Evolutionary conservation across 2,797 vertebrate species (phyloP).

Genomic region (Hemitrygon akajei): DNA sequence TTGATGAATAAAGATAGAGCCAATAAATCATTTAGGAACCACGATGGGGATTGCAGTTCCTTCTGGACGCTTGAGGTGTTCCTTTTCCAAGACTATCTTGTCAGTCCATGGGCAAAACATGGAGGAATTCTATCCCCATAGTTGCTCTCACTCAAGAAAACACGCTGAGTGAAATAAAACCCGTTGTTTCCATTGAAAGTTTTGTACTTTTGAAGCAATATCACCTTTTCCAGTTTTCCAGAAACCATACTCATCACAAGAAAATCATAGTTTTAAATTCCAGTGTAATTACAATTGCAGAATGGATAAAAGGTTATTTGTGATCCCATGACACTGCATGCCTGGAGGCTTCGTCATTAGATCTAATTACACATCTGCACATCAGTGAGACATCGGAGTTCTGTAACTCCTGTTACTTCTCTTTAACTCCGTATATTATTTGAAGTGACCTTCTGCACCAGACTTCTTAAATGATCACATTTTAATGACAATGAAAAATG

Average conservation of each 20-base stretch:
- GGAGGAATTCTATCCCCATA: not conserved
- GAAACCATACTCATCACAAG: not conserved
- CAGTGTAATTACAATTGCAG: not conserved
- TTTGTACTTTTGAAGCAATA: not conserved
- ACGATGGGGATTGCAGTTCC: not conserved
- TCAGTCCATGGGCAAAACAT: not conserved
- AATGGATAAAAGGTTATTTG: not conserved
- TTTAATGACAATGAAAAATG: not conserved
- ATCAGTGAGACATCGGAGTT: not conserved
- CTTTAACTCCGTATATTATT: not conserved
- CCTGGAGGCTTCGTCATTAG: not conserved
- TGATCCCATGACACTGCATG: not conserved
- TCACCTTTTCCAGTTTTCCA: not conserved
- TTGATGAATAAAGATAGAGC: not conserved
- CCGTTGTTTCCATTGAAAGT: not conserved
- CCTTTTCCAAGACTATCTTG: not conserved
- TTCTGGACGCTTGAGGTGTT: not conserved
- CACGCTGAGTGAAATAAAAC: not conserved
- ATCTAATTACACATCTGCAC: not conserved
- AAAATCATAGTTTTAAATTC: conserved; percentile 3
- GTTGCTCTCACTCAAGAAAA: not conserved
- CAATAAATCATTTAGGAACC: not conserved
- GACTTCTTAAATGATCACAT: not conserved
- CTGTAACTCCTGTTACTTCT: not conserved
- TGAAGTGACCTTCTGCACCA: not conserved